phyloP scores from a whole-genome alignment of 2,113 vertebrate species.

The Pao palembangensis region DNA sequence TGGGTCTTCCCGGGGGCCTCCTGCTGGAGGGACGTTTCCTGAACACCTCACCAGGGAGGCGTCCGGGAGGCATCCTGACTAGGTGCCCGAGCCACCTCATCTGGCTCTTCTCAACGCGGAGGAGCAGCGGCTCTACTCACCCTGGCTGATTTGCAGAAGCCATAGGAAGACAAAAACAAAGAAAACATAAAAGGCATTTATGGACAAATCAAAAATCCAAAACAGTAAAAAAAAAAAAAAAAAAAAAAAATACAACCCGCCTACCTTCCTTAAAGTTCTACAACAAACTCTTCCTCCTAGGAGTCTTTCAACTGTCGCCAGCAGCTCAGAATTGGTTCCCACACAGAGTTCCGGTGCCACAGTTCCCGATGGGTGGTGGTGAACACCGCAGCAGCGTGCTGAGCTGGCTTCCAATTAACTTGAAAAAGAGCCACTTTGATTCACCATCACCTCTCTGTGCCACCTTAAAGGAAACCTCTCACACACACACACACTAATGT shows the following conservation, averaged over 20 bases:
- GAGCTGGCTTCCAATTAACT: constrained; percentile 49
- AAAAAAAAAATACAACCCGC: constrained; percentile 4
- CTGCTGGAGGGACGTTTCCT: too few species aligned
- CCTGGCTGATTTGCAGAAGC: too few species aligned
- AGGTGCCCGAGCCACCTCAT: too few species aligned
- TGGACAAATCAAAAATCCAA: too few species aligned
- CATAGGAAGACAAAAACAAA: too few species aligned
- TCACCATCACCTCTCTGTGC: constrained; percentile 27
- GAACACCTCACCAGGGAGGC: too few species aligned
- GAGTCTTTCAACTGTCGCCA: constrained; percentile 36
- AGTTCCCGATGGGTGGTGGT: constrained; percentile 19
- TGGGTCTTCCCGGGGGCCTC: too few species aligned
- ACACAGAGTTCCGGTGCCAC: constrained; percentile 20
- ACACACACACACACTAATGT: neutral
- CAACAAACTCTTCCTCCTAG: constrained; percentile 18
- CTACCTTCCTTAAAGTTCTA: constrained; percentile 6
- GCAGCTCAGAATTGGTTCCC: constrained; percentile 28
- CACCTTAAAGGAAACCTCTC: constrained; percentile 3
- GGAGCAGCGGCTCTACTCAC: too few species aligned
- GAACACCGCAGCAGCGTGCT: constrained; percentile 40
- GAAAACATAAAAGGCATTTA: too few species aligned
- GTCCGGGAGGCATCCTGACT: too few species aligned
- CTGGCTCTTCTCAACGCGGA: too few species aligned
- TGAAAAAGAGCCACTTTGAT: constrained; percentile 32
- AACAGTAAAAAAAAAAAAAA: constrained; percentile 7